Conservation (phyloP, 2,888 invertebrate species). For the Selenia dentaria region DNA sequence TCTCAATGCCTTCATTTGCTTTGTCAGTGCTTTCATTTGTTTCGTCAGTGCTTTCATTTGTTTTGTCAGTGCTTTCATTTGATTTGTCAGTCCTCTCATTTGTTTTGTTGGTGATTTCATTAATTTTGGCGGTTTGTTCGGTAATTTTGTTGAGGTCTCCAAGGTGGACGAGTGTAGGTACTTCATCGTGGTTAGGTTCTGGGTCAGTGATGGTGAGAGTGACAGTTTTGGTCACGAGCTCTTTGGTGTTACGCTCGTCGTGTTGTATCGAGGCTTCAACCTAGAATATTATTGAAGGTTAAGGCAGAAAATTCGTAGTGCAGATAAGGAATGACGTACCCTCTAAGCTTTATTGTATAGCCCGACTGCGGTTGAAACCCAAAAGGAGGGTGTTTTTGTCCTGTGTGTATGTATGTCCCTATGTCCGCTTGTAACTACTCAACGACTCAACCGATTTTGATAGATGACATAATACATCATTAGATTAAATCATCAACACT, state of each 20-base stretch:
- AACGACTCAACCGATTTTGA: too few species aligned
- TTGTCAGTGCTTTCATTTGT: slow-evolving; percentile 4
- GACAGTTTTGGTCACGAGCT: slow-evolving; percentile 43
- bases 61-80: slow-evolving; percentile 3
- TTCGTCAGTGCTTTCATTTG: slow-evolving; percentile 2
- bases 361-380: too few species aligned
- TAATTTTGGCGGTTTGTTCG: too few species aligned
- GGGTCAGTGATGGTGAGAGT: slow-evolving; percentile 44
- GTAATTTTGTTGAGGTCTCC: slow-evolving; percentile 1
- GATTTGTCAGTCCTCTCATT: slow-evolving; percentile 2
- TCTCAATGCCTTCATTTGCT: not conserved
- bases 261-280: slow-evolving; percentile 69
- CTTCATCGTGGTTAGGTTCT: slow-evolving; percentile 35
- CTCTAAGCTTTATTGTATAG: too few species aligned
- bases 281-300: too few species aligned
- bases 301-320: too few species aligned
- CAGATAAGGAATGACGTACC: too few species aligned
- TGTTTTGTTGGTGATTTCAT: not conserved
- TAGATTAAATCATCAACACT: too few species aligned
- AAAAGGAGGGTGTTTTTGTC: too few species aligned
- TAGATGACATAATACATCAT: too few species aligned
- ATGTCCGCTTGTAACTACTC: too few species aligned
- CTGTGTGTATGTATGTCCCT: too few species aligned
- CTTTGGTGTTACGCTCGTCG: slow-evolving; percentile 54
- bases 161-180: slow-evolving; percentile 47